Evolutionary conservation across 2,797 vertebrate species (phyloP), one percentile per base, ranked within the genome.

Genomic region (Thunnus albacares): DNA sequence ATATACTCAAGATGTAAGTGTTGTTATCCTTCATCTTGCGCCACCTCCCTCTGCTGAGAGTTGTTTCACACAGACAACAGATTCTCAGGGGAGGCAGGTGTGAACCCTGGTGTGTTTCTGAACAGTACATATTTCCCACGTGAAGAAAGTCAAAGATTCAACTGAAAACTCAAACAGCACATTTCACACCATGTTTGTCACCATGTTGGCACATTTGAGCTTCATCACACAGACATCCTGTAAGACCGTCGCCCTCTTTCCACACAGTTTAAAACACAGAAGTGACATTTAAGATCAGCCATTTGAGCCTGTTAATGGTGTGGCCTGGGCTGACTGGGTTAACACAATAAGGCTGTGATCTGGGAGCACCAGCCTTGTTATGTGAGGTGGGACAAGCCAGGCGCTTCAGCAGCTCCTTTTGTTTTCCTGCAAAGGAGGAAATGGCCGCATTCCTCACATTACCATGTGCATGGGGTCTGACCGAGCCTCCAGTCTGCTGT

Each of bases 391-490:
- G 93, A 89, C 87, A 82, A 87, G 82, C 84, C 63, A 60, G 89
- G 85, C 82, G 85, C 92, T 93, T 90, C 88, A 84, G 92, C 89
- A 84, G 85, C 90, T 93, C 88, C 91, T 93, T 96, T 96, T 96
- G 95, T 96, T 92, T 92, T 92, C 86, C 90, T 91, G 89, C 88
- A 90, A 92, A 93, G 91, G 94, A 96, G 96, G 95, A 97, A 96
- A 96, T 96, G 93, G 93, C 92, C 79, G 53, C 95, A 96, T 96
- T 96, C 96, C 95, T 95, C 87, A 90, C 94, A 96, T 96, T 96
- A 96, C 92, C 95, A 95, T 95, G 95, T 95, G 92, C 95, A 96
- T 95, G 90, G 93, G 92, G 90, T 93, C 84, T 83, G 79, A 88
- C 74, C 52, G 26, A 90, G 89, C 84, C 86, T 87, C 87, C 87